Evolutionary conservation across 2,888 invertebrate genomes (phyloP).

Genomic region (Cephus pygmeus): DNA sequence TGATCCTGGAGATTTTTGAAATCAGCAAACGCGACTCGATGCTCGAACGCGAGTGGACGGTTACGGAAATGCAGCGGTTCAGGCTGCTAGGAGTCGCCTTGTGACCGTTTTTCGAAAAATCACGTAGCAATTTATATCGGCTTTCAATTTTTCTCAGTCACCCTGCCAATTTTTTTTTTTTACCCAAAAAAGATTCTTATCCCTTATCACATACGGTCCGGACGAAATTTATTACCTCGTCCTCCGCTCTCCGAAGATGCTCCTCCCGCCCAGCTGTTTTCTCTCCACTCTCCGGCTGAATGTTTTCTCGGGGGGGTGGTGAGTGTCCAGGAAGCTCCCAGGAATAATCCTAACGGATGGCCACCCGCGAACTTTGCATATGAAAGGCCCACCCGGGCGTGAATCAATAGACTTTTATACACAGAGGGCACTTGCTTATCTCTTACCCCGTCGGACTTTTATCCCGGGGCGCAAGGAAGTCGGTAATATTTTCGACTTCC

Average conservation of each 20-base stretch:
- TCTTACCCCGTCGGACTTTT: conserved; percentile 32
- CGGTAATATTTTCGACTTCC: conserved; percentile 62
- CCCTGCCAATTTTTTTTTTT: neutral
- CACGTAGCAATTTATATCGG: no score
- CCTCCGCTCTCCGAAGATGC: neutral
- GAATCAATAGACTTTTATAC: conserved; percentile 65
- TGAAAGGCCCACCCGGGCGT: conserved; percentile 53
- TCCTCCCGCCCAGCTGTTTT: neutral
- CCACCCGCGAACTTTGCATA: conserved; percentile 63
- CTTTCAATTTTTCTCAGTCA: no score
- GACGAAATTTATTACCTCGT: neutral
- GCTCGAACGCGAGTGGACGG: no score
- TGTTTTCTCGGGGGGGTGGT: neutral
- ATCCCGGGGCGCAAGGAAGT: conserved; percentile 48
- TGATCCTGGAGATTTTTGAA: no score
- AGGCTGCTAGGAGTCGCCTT: no score
- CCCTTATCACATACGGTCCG: neutral
- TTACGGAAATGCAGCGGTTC: no score
- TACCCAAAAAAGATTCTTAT: neutral
- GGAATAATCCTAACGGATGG: conserved; percentile 65
- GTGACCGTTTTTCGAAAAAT: no score
- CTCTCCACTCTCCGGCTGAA: neutral
- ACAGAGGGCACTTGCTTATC: conserved; percentile 58
- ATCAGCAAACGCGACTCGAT: no score
- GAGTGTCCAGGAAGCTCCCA: conserved; percentile 19